Conservation (phyloP, 1,140 invertebrate genomes). For the Drosophila jambulina region DNA sequence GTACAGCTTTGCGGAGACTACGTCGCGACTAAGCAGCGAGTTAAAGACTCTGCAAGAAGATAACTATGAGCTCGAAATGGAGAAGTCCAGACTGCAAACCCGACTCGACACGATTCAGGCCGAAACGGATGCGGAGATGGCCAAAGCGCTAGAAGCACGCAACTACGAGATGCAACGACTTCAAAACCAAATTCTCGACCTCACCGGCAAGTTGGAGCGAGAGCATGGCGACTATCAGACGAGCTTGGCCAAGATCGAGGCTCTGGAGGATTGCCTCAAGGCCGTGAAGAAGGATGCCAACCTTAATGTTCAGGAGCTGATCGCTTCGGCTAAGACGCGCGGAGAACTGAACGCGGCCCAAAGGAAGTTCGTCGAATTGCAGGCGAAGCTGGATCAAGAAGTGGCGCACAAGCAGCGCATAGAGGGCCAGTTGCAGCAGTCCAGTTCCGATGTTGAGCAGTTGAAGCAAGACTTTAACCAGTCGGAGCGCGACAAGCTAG, state of each 20-base stretch:
- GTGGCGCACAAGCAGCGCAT: conserved; percentile 63
- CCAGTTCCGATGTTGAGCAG: conserved; percentile 82
- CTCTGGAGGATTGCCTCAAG: conserved; percentile 85
- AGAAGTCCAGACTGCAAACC: conserved; percentile 85
- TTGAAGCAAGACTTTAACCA: conserved; percentile 89
- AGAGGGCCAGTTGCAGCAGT: conserved; percentile 69
- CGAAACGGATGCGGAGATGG: conserved; percentile 77
- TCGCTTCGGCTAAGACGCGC: conserved; percentile 85
- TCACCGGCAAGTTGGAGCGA: conserved; percentile 62
- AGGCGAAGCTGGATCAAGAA: conserved; percentile 85
- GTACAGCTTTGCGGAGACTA: conserved; percentile 85
- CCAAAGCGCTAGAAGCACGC: conserved; percentile 78
- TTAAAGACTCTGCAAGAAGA: conserved; percentile 75
- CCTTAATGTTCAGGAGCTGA: conserved; percentile 81
- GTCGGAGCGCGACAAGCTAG: conserved; percentile 91
- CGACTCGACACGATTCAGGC: conserved; percentile 85
- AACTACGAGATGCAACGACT: conserved; percentile 84
- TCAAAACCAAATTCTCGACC: conserved; percentile 71
- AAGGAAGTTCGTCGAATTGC: conserved; percentile 83
- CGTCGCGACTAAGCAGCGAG: conserved; percentile 82
- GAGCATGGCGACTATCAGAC: conserved; percentile 74
- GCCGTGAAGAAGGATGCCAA: conserved; percentile 85
- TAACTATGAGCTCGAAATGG: conserved; percentile 74
- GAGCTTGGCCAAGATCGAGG: conserved; percentile 78
- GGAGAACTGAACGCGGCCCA: conserved; percentile 86